Conservation (phyloP, 2,888 invertebrate species). For the Cantharis flavilabris region DNA sequence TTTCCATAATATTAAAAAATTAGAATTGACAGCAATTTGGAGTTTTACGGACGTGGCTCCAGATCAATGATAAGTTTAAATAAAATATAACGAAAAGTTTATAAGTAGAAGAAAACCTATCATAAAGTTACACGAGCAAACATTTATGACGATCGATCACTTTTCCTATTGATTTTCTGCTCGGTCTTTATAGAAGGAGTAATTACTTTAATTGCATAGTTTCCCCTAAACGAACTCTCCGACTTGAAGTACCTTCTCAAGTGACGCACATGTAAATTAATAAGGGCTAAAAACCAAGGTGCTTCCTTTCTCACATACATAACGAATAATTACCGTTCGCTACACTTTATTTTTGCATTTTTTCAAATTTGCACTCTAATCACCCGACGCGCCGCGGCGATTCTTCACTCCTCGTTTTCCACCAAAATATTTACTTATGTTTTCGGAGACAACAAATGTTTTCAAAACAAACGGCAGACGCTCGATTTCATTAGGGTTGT, state of each 20-base stretch:
- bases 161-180: conserved; percentile 36
- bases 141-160: conserved; percentile 39
- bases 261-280: conserved; percentile 29
- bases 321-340: neutral
- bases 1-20: neutral
- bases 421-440: neutral
- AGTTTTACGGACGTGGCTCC: neutral
- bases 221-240: conserved; percentile 28
- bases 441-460: neutral
- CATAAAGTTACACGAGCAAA: conserved; percentile 33
- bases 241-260: conserved; percentile 19
- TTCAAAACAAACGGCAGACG: neutral
- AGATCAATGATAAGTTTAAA: conserved; percentile 8
- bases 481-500: neutral
- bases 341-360: no score
- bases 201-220: conserved; percentile 42
- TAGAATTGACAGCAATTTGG: neutral
- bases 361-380: no score
- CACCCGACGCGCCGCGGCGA: no score
- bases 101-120: conserved; percentile 18
- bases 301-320: conserved; percentile 26
- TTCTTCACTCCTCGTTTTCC: neutral
- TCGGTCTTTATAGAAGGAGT: conserved; percentile 36
- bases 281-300: conserved; percentile 18
- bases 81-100: conserved; percentile 26